A percentile compares a stretch with the other conserved stretches of the same genome.
These are phyloP conservation scores for Heliconius congener DNA, from an alignment of 1,140 invertebrate species.

Conservation along the genomic window DNA sequence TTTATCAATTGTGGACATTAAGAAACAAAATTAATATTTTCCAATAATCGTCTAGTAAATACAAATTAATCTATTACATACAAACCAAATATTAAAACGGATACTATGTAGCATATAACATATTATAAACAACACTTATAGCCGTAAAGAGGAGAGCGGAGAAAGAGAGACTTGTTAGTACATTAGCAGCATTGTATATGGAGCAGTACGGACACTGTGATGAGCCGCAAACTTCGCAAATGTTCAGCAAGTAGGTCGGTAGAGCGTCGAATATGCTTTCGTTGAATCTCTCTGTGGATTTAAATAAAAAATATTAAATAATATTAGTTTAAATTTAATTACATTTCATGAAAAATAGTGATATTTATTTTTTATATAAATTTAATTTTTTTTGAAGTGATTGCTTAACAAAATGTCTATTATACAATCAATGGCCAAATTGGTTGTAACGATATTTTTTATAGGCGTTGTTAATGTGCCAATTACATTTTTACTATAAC, in stretches of 20 bases:
- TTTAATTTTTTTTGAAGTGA: too few species aligned
- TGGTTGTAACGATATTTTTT: too few species aligned
- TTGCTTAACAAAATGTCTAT: too few species aligned
- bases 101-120: not conserved
- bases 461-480: too few species aligned
- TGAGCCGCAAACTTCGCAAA: slow-evolving; percentile 99
- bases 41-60: not conserved
- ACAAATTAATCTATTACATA: not conserved
- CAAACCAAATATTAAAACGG: not conserved
- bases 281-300: slow-evolving; percentile 93
- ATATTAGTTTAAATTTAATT: too few species aligned
- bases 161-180: slow-evolving; percentile 51
- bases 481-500: too few species aligned
- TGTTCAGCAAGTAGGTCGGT: slow-evolving; percentile 93
- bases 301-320: not conserved
- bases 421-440: too few species aligned
- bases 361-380: too few species aligned
- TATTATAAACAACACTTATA: not conserved
- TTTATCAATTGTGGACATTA: too few species aligned
- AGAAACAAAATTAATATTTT: not conserved
- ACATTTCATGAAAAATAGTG: too few species aligned
- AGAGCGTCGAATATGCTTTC: slow-evolving; percentile 95
- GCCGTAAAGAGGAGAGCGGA: not conserved
- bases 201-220: slow-evolving; percentile 98
- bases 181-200: slow-evolving; percentile 87